Conservation (phyloP, 1,140 invertebrate species). For the Proctacanthus coquilletti region DNA sequence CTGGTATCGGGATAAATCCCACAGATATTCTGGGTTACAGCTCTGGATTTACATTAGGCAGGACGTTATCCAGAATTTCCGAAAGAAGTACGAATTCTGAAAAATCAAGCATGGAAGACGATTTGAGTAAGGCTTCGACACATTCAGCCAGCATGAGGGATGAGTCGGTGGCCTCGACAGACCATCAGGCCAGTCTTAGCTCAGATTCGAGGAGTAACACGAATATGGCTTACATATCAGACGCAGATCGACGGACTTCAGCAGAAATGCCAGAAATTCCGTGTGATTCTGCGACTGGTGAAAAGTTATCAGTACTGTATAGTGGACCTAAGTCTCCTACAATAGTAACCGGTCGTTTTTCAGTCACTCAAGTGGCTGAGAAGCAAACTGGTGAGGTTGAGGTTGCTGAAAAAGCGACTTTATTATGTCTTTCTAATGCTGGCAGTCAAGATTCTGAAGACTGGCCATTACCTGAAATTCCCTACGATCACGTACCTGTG, state of each 20-base stretch:
- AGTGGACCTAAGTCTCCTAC: conserved; percentile 34
- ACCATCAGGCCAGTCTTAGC: conserved; percentile 68
- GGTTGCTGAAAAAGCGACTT: conserved; percentile 19
- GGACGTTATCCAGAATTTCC: conserved; percentile 70
- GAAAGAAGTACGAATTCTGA: conserved; percentile 76
- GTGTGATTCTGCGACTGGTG: conserved; percentile 42
- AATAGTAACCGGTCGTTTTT: conserved; percentile 25
- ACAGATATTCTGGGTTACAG: conserved; percentile 54
- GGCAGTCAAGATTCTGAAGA: conserved; percentile 50
- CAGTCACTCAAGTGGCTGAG: conserved; percentile 26
- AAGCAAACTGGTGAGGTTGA: conserved; percentile 10
- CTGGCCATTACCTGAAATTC: conserved; percentile 50
- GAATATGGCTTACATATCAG: conserved; percentile 52
- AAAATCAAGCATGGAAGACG: conserved; percentile 60
- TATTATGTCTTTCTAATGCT: conserved; percentile 27
- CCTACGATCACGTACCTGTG: conserved; percentile 29
- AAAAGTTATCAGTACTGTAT: conserved; percentile 22
- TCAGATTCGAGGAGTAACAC: conserved; percentile 60
- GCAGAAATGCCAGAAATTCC: conserved; percentile 67
- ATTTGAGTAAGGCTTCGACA: conserved; percentile 63
- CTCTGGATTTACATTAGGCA: conserved; percentile 47
- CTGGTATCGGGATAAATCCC: conserved; percentile 33
- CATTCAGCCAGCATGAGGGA: conserved; percentile 68
- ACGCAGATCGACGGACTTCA: conserved; percentile 57
- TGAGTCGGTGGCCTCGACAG: conserved; percentile 64